phyloP scores from a whole-genome alignment of 2,888 invertebrate species.

The Thera britannica region DNA sequence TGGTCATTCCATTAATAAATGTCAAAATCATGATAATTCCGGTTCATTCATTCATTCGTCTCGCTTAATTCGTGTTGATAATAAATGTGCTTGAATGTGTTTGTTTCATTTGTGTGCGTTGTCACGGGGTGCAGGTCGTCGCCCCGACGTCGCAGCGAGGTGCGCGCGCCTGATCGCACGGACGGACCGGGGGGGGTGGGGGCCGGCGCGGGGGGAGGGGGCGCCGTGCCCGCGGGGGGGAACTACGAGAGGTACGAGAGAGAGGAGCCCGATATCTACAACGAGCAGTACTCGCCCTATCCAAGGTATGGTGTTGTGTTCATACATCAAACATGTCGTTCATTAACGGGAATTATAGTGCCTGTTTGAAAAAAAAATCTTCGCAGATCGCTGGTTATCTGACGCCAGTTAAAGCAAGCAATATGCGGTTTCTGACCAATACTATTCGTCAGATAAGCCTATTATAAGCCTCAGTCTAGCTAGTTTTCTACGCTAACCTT shows the following conservation, averaged over 20 bases:
- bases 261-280: constrained; percentile 74
- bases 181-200: constrained; percentile 35
- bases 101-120: constrained; percentile 43
- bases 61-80: not conserved
- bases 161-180: constrained; percentile 40
- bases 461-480: too few relatives aligned
- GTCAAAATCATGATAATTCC: too few relatives aligned
- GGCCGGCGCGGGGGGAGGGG: constrained; percentile 35
- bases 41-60: too few relatives aligned
- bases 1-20: too few relatives aligned
- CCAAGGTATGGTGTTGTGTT: constrained; percentile 50
- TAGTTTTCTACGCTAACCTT: too few relatives aligned
- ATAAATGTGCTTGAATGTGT: constrained; percentile 29
- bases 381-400: too few relatives aligned
- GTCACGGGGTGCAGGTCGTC: constrained; percentile 55
- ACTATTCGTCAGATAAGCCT: too few relatives aligned
- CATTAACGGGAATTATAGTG: too few relatives aligned
- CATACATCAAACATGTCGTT: too few relatives aligned
- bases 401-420: too few relatives aligned
- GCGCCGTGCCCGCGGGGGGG: constrained; percentile 42
- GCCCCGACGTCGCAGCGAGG: constrained; percentile 67
- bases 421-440: too few relatives aligned
- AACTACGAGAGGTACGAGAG: constrained; percentile 72
- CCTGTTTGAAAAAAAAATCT: too few relatives aligned
- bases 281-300: constrained; percentile 74